Conservation (phyloP, 1,140 invertebrate species). For the Bombus turneri region DNA sequence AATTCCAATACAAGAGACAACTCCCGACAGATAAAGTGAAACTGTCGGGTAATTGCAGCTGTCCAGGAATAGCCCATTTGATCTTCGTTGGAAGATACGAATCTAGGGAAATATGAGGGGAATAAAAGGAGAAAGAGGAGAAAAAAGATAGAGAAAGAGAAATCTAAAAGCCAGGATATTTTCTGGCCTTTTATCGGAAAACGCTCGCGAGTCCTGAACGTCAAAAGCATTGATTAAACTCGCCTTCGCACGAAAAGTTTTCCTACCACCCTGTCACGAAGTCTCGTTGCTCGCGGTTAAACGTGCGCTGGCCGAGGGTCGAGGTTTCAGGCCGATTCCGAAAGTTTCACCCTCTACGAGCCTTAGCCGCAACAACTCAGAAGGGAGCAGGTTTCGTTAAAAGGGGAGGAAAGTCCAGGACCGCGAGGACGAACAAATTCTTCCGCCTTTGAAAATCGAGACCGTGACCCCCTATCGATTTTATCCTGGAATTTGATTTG, state of each 20-base stretch:
- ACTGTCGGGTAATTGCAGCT: not conserved
- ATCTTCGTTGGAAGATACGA: not conserved
- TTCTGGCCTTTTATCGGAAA: constrained; percentile 53
- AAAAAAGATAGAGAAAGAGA: not conserved
- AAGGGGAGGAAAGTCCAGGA: not conserved
- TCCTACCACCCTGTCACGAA: constrained; percentile 14
- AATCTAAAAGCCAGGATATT: constrained; percentile 39
- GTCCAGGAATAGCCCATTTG: not conserved
- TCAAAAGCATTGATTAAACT: constrained; percentile 72
- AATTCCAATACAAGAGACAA: constrained; percentile 9
- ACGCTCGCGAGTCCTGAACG: constrained; percentile 35
- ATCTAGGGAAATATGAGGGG: not conserved
- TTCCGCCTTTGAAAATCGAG: constrained; percentile 51
- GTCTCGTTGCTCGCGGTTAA: constrained; percentile 46
- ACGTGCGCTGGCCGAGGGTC: constrained; percentile 39
- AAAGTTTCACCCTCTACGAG: constrained; percentile 19
- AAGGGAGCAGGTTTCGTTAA: no score
- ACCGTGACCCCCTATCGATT: constrained; percentile 23
- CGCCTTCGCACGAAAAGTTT: constrained; percentile 57
- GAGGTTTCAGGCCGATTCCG: constrained; percentile 22
- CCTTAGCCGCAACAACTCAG: not conserved
- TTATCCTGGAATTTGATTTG: constrained; percentile 8
- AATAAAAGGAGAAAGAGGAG: no score
- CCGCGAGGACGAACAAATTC: constrained; percentile 30
- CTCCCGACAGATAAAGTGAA: not conserved